Conservation (phyloP, 2,797 vertebrate genomes). For the Epinephelus malabaricus region DNA sequence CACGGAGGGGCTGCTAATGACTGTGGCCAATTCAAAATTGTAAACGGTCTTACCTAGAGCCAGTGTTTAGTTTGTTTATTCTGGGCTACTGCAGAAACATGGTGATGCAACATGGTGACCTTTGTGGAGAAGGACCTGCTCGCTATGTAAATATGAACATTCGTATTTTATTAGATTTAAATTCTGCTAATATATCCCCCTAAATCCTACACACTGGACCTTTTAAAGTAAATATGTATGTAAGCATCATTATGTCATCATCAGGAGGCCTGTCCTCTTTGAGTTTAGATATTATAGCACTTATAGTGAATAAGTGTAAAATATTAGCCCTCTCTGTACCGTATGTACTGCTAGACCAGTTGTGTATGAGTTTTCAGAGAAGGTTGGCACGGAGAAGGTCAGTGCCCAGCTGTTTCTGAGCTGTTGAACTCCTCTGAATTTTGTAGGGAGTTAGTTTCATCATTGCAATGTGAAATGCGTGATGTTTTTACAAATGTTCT, state of each 20-base stretch:
- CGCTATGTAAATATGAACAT: too few species aligned
- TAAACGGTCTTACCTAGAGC: too few species aligned
- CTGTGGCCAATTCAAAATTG: too few species aligned
- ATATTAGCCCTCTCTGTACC: not conserved
- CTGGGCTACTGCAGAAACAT: too few species aligned
- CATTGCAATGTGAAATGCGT: not conserved
- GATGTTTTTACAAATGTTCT: not conserved
- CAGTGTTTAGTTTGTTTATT: too few species aligned
- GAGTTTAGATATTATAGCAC: not conserved
- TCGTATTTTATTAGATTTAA: too few species aligned
- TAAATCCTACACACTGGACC: too few species aligned
- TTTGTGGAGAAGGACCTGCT: too few species aligned
- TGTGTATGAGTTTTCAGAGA: conserved; percentile 1
- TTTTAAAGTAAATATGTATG: not conserved
- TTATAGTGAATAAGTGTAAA: not conserved
- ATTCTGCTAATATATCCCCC: too few species aligned
- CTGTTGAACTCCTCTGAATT: not conserved
- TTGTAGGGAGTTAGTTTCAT: not conserved
- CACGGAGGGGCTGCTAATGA: too few species aligned
- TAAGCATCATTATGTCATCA: not conserved
- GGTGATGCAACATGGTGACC: too few species aligned
- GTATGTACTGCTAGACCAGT: not conserved
- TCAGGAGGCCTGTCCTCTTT: not conserved
- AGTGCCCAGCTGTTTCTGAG: not conserved
- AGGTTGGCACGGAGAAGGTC: conserved; percentile 1